Base-by-base conservation (phyloP, 2,888 invertebrate genomes). In the Sphaeridia pumilis region DNA sequence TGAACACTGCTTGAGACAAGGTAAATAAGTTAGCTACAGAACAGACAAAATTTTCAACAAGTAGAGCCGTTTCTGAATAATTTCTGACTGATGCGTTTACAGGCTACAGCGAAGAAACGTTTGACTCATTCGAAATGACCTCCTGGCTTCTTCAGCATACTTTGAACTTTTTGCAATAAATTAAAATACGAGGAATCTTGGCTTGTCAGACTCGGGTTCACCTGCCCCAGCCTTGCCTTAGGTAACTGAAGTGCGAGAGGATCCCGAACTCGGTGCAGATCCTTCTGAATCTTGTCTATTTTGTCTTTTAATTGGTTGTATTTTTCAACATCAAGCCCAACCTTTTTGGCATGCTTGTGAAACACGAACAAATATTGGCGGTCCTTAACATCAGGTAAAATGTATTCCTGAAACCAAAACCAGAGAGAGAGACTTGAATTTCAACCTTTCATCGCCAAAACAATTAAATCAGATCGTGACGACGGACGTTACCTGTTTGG, bases 381-480 rank as follows among this genome's bases (percentile, higher is more conserved):
- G 68, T 92, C 87, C 67, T 84, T 81, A 7, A 92, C 89, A 60
- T 89, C 88, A 7, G 85, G 84, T 66, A 90, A 75, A 60, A 86
- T 75, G 72, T 92, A 94, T 74, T 95, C 94, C 93, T 94, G 73
- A n/a, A n/a, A n/a, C n/a, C n/a, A n/a, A n/a, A n/a, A n/a, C n/a
- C n/a, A n/a, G n/a, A n/a, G n/a, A n/a, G n/a, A n/a, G n/a, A n/a
- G n/a, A n/a, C n/a, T n/a, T n/a, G n/a, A n/a, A n/a, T n/a, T n/a
- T n/a, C n/a, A n/a, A n/a, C n/a, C n/a, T n/a, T n/a, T n/a, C n/a
- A n/a, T 31, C 3, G 14, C 21, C 7, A 27, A 36, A 20, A n/a
- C n/a, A 35, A 35, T 2, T 21, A 22, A 3, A 2, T 2, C 2
- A 1, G 41, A 25, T 12, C n/a, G n/a, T n/a, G n/a, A n/a, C n/a